Evolutionary conservation across 2,113 vertebrate species (phyloP).

Genomic region (Psilopogon haemacephalus): DNA sequence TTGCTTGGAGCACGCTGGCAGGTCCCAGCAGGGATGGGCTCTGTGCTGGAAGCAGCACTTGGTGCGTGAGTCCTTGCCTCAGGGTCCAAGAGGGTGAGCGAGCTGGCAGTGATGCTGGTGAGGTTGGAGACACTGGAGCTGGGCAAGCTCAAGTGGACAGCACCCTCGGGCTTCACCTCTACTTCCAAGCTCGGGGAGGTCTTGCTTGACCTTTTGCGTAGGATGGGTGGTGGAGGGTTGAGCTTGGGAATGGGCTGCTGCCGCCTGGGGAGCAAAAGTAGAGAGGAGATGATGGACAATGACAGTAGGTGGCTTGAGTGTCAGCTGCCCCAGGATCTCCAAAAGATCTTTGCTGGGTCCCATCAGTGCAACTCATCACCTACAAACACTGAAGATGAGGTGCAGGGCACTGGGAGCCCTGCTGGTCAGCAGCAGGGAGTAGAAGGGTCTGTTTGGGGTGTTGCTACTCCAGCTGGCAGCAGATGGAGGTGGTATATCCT

Average conservation of each 20-base stretch:
- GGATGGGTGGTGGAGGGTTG: slow-evolving; percentile 77
- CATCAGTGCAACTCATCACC: neutral
- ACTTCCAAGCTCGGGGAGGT: slow-evolving; percentile 74
- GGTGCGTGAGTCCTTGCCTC: slow-evolving; percentile 70
- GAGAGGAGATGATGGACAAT: neutral
- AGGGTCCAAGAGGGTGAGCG: slow-evolving; percentile 74
- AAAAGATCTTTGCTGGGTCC: neutral
- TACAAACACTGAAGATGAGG: fast-evolving
- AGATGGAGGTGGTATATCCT: neutral
- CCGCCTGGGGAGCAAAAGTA: slow-evolving; percentile 34
- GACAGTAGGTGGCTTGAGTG: neutral
- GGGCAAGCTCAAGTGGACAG: slow-evolving; percentile 16
- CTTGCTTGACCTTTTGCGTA: slow-evolving; percentile 81
- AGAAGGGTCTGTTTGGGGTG: neutral
- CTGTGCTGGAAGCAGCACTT: slow-evolving; percentile 65
- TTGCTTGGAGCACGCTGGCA: slow-evolving; percentile 53
- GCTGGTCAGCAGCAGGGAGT: fast-evolving
- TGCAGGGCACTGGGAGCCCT: neutral
- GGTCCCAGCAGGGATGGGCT: slow-evolving; percentile 71
- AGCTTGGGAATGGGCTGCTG: slow-evolving; percentile 81
- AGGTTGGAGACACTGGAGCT: slow-evolving; percentile 71
- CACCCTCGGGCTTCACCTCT: slow-evolving; percentile 24
- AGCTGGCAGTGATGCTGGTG: slow-evolving; percentile 74
- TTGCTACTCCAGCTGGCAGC: fast-evolving
- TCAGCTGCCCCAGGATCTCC: neutral